Evolutionary conservation across 2,888 invertebrate genomes (phyloP), one percentile per base, ranked within the genome.

Genomic region (Trichogramma evanescens): DNA sequence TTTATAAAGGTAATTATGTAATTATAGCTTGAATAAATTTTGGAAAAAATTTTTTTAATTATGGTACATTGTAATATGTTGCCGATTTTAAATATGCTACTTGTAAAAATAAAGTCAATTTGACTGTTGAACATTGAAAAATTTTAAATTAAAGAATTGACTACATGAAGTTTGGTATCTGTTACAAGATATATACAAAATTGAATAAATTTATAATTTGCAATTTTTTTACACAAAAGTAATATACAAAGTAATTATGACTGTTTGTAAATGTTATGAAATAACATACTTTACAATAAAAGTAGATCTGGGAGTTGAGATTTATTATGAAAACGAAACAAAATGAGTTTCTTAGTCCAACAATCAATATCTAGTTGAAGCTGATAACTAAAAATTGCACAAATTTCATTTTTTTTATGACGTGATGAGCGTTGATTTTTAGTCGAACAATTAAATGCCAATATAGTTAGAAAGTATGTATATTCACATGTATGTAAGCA

Each of bases 231-330:
- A 54, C 63, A 43, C 56, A 65, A 61, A 63, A 66, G 50, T 66
- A 65, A 66, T 65, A 63, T 63, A 66, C 63, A 26, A 26, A 65
- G 66, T 68, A 63, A 66, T 65, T 59, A 61, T 65, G 64, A 66
- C 68, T 68, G 68, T 69, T 70, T 70, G 69, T 69, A 68, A 68
- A 68, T 69, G 68, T 70, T 70, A 66, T 67, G 54, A 65, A 64
- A 64, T 65, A 26, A 26, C 26, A 26, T 26, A 62, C 66, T 70
- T 67, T 69, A 66, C 62, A 59, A 63, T 63, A 67, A 64, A 65
- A 61, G 48, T 62, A 58, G 59, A 63, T 61, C 58, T 50, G 44
- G 40, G 26, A 62, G 48, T 44, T 45, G 50, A 59, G 46, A 51
- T 68, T 67, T 65, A 56, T 58, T 62, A 66, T 59, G 59, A 64